A percentile compares a stretch with the other conserved stretches of the same genome.
Conservation (phyloP, 2,113 vertebrate genomes). For the Epinephelus fuscoguttatus region DNA sequence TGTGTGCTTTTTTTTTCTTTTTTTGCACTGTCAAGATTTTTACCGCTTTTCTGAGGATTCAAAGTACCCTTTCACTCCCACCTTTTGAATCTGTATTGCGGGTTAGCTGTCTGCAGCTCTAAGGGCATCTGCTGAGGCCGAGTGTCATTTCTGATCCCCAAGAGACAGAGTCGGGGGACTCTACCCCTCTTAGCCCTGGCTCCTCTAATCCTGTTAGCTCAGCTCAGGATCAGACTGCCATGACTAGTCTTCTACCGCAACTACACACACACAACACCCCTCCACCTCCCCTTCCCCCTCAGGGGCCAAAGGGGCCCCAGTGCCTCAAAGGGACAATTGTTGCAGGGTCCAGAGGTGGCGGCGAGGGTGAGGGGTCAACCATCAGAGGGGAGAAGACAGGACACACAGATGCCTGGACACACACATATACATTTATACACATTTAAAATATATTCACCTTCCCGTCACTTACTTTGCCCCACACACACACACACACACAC, state of each 20-base stretch:
- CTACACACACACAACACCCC: conserved; percentile 6
- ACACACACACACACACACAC: neutral
- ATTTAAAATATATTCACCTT: conserved; percentile 11
- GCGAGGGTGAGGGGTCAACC: conserved; percentile 58
- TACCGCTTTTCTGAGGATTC: conserved; percentile 16
- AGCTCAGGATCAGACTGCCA: conserved; percentile 68
- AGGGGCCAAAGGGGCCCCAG: conserved; percentile 43
- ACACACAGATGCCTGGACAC: conserved; percentile 47
- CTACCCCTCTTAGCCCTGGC: conserved; percentile 56
- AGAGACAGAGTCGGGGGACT: conserved; percentile 56
- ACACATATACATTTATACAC: neutral
- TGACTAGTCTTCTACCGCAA: conserved; percentile 54
- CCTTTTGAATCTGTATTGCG: conserved; percentile 42
- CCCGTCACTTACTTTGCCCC: neutral
- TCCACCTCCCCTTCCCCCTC: neutral
- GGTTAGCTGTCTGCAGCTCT: conserved; percentile 43
- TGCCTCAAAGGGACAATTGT: conserved; percentile 78
- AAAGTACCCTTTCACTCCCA: conserved; percentile 12
- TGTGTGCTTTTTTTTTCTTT: conserved; percentile 17
- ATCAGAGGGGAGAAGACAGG: conserved; percentile 48
- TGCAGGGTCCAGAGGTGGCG: conserved; percentile 61
- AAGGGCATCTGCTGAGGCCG: conserved; percentile 64
- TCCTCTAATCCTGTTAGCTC: conserved; percentile 82
- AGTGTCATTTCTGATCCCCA: conserved; percentile 67
- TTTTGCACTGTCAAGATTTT: conserved; percentile 17